Evolutionary conservation across 2,797 vertebrate species (phyloP).

Genomic region (Rhinogobio ventralis): DNA sequence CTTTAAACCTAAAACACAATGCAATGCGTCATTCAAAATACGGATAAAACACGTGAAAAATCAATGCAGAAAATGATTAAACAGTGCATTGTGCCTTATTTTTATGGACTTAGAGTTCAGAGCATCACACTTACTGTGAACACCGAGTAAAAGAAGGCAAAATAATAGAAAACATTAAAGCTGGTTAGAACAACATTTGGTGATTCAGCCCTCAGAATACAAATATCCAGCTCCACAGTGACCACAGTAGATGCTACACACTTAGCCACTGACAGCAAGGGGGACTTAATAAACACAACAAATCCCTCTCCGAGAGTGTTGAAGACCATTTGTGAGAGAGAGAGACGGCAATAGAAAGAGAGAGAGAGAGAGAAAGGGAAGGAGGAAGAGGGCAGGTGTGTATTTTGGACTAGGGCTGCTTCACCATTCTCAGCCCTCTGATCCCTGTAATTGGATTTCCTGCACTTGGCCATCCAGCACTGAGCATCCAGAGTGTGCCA

Average conservation of each 20-base stretch:
- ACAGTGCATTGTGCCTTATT: neutral
- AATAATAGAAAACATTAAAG: neutral
- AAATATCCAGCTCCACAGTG: neutral
- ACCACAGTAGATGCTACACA: neutral
- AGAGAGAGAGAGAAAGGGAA: neutral
- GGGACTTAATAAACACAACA: neutral
- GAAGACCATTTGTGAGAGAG: neutral
- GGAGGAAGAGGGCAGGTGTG: slow-evolving; percentile 13
- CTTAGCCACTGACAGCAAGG: neutral
- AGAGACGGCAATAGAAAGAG: neutral
- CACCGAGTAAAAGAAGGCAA: neutral
- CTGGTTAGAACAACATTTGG: neutral
- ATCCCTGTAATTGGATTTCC: slow-evolving; percentile 58
- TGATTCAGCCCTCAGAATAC: neutral
- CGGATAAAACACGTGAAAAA: neutral
- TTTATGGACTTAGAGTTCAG: neutral
- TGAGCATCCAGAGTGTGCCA: slow-evolving; percentile 23
- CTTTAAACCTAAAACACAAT: neutral
- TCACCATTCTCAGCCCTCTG: slow-evolving; percentile 44
- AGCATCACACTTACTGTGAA: neutral
- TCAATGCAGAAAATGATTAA: neutral
- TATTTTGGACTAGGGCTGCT: slow-evolving; percentile 24
- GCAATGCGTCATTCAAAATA: neutral
- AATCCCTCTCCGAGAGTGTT: neutral
- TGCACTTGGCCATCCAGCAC: slow-evolving; percentile 36